Conservation (phyloP, 2,888 invertebrate genomes). For the Flexamia atlantica region DNA sequence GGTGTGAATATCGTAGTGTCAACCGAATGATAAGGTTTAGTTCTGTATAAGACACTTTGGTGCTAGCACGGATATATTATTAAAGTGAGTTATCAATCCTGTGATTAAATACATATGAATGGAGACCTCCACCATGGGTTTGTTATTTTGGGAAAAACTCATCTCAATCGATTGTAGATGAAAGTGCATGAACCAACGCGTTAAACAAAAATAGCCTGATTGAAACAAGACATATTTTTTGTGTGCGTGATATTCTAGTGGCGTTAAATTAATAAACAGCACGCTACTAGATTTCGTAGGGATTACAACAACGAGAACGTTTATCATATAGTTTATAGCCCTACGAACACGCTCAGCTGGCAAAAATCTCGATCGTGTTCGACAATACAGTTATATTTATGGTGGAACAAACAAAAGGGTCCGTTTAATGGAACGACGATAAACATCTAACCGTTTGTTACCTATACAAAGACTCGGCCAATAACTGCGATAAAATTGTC, state of each 20-base stretch:
- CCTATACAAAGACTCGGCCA: constrained; percentile 45
- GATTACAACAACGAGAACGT: not conserved
- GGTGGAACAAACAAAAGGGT: constrained; percentile 33
- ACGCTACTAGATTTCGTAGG: constrained; percentile 10
- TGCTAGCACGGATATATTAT: not conserved
- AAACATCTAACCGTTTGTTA: constrained; percentile 43
- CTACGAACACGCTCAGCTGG: not conserved
- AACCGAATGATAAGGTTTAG: not conserved
- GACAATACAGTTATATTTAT: constrained; percentile 2
- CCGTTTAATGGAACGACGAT: constrained; percentile 51
- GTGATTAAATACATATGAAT: too few relatives aligned
- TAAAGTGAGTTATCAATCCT: not conserved
- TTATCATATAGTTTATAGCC: not conserved
- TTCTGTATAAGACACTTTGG: not conserved
- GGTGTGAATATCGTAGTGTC: not conserved
- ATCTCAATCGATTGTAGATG: constrained; percentile 7
- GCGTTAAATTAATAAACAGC: constrained; percentile 44
- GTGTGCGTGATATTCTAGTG: constrained; percentile 36
- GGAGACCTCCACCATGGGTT: constrained; percentile 1
- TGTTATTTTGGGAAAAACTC: not conserved
- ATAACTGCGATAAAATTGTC: constrained; percentile 52
- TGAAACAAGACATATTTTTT: not conserved
- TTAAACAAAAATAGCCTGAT: not conserved
- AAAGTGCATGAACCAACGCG: not conserved
- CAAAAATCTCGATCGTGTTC: constrained; percentile 23